phyloP scores from a whole-genome alignment of 1,140 invertebrate genomes.

The Scaptodrosophila lebanonensis region DNA sequence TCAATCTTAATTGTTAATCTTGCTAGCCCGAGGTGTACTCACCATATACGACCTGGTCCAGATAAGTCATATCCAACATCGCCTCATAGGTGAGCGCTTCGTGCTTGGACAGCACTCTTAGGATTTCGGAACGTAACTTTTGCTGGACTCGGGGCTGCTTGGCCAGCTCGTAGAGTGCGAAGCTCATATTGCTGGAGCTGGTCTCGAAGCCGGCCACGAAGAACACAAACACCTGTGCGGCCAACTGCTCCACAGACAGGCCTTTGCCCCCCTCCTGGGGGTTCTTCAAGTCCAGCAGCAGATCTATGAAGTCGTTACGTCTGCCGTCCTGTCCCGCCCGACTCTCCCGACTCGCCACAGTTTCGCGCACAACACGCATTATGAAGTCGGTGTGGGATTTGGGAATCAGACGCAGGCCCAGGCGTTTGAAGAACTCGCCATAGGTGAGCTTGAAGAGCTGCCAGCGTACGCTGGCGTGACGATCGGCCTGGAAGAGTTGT shows the following conservation, averaged over 20 bases:
- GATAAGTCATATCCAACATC: conserved; percentile 68
- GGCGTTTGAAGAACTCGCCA: not conserved
- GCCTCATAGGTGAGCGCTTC: conserved; percentile 59
- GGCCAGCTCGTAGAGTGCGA: conserved; percentile 78
- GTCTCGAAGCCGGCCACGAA: conserved; percentile 82
- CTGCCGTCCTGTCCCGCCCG: conserved; percentile 76
- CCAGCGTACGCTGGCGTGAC: conserved; percentile 9
- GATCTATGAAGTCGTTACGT: conserved; percentile 79
- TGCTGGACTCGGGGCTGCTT: conserved; percentile 78
- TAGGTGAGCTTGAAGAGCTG: conserved; percentile 11
- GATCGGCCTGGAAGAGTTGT: conserved; percentile 8
- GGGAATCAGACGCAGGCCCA: too few relatives aligned
- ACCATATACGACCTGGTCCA: conserved; percentile 65
- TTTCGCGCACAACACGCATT: conserved; percentile 73
- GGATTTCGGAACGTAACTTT: conserved; percentile 76
- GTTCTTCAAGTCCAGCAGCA: conserved; percentile 77
- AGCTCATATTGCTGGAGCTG: conserved; percentile 78
- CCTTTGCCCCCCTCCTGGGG: conserved; percentile 38
- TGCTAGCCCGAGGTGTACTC: too few relatives aligned
- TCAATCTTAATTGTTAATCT: too few relatives aligned
- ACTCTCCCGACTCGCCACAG: conserved; percentile 77
- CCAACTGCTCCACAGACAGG: conserved; percentile 36
- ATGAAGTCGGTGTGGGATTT: conserved; percentile 73
- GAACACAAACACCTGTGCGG: conserved; percentile 78
- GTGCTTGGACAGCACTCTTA: conserved; percentile 76